Evolutionary conservation across 1,140 invertebrate species (phyloP), one percentile per base, ranked within the genome.

Genomic region (Harpegnathos saltator): DNA sequence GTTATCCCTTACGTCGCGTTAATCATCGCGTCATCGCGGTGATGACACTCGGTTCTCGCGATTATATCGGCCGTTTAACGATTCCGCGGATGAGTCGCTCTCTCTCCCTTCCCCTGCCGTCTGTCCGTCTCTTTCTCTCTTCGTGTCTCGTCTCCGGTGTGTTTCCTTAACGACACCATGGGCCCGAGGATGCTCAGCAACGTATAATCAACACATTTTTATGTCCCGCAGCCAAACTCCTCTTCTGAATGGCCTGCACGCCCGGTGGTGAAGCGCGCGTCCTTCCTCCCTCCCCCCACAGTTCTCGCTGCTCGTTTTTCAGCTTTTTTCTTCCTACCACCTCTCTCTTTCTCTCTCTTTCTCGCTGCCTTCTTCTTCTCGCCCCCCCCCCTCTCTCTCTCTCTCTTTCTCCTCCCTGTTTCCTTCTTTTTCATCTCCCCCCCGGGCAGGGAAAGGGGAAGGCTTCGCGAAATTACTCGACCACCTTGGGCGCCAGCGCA

Each of bases 181-280:
- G 87, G 77, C 82, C 85, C 82, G 62, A 89, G 89, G 89, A 91
- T 87, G 77, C 72, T 62, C 78, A 48, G 83, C 90, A 94, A 94
- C 93, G 90, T 94, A 94, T 94, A 94, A 94, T 94, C 93, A 94
- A 94, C 93, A 93, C 93, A 94, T 94, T 94, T 94, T 94, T 94
- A 94, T 94, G 93, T 93, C 92, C 92, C 87, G 89, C 90, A 91
- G 91, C 91, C 92, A 90, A 93, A 93, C 88, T 93, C 92, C 89
- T 93, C 74, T 93, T 90, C 93, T 92, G 92, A 93, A 93, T 94
- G 92, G 91, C 85, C 86, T 83, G 82, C 88, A 85, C 81, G 85
- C 62, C 68, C 65, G 73, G 77, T 80, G 86, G 87, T 83, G 87
- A 89, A 89, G 88, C 85, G 77, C 86, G 75, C 90, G 83, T 87